Percentiles rank a stretch among this genome's conserved stretches.
phyloP scores from a whole-genome alignment of 2,797 vertebrate species.

The Sparidentex hasta region DNA sequence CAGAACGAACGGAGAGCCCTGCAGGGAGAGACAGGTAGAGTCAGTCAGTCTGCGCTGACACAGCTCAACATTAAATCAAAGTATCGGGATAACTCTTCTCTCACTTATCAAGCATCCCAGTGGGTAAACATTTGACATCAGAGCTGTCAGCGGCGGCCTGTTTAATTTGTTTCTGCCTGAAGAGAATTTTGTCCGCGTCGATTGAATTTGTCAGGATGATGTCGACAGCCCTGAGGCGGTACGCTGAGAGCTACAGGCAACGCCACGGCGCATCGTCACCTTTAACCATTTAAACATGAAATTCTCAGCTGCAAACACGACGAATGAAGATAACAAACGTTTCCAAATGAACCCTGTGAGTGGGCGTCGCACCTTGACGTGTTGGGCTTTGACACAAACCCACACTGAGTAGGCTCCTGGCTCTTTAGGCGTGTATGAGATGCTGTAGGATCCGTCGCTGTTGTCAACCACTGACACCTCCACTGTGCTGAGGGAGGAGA shows the following conservation, averaged over 20 bases:
- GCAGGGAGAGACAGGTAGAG: conserved; percentile 14
- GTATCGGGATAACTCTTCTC: neutral
- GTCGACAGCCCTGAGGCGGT: neutral
- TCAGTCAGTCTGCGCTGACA: neutral
- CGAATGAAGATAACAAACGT: neutral
- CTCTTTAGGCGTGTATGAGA: conserved; percentile 89
- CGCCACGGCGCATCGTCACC: neutral
- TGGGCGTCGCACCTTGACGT: conserved; percentile 87
- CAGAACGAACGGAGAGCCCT: conserved; percentile 92
- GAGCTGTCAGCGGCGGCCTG: neutral
- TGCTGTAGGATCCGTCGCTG: conserved; percentile 88
- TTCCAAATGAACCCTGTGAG: neutral
- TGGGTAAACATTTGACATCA: neutral
- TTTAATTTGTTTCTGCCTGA: conserved; percentile 9
- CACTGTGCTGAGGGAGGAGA: conserved; percentile 77
- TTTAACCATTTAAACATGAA: neutral
- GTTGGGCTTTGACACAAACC: conserved; percentile 89
- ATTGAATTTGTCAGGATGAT: conserved; percentile 5
- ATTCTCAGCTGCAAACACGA: neutral
- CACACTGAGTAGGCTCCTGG: conserved; percentile 87
- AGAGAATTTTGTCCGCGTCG: neutral
- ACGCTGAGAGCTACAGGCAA: neutral
- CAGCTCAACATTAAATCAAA: too few relatives aligned
- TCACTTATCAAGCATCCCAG: neutral
- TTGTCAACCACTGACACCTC: conserved; percentile 87